Evolutionary conservation across 2,888 invertebrate species (phyloP).

Genomic region (Harpalus rufipes): DNA sequence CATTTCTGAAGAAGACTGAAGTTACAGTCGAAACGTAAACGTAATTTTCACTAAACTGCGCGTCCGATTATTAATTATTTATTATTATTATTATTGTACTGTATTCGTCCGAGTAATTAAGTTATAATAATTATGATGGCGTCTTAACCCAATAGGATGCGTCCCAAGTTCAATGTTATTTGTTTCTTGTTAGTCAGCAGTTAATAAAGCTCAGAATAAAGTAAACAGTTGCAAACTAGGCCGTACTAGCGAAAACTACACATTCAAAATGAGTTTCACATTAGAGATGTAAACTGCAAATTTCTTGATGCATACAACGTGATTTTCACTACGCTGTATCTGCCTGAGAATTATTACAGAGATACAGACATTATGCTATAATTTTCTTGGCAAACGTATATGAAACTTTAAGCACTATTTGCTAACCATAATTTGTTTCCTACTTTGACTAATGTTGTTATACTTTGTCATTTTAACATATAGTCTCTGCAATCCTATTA

Average conservation of each 20-base stretch:
- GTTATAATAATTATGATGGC: background rate
- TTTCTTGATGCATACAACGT: slow-evolving; percentile 19
- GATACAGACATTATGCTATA: slow-evolving; percentile 28
- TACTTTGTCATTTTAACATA: slow-evolving; percentile 12
- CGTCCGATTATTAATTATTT: no score
- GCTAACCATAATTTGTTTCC: background rate
- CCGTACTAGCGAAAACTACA: background rate
- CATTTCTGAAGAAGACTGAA: no score
- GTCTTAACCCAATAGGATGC: background rate
- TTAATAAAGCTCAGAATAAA: slow-evolving; percentile 21
- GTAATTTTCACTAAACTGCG: no score
- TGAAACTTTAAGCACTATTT: slow-evolving; percentile 3
- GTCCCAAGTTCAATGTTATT: background rate
- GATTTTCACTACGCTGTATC: slow-evolving; percentile 12
- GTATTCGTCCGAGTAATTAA: slow-evolving; percentile 1
- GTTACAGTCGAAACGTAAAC: no score
- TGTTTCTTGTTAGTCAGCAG: background rate
- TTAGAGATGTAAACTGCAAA: slow-evolving; percentile 6
- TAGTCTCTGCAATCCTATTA: background rate
- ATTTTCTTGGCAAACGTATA: slow-evolving; percentile 21
- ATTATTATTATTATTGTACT: background rate
- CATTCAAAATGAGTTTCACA: slow-evolving; percentile 14
- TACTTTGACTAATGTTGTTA: slow-evolving; percentile 31
- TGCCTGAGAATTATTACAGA: slow-evolving; percentile 33
- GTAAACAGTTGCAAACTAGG: background rate